Conservation (phyloP, 2,113 vertebrate species). For the Tretioscincus oriximinensis region DNA sequence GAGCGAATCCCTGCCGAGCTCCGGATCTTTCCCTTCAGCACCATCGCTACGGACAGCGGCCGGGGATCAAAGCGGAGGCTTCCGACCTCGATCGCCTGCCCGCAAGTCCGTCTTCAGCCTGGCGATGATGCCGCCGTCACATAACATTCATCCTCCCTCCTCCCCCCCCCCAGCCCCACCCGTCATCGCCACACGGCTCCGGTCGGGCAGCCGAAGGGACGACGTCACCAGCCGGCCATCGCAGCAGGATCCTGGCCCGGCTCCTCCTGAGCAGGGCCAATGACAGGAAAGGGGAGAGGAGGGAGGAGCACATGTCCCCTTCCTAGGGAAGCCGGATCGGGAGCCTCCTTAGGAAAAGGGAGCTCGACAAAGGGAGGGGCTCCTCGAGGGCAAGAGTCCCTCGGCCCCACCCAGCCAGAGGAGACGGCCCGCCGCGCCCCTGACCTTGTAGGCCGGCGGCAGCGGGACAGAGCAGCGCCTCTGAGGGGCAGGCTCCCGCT, state of each 20-base stretch:
- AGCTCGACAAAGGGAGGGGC: too few species aligned
- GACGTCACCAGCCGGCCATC: slow-evolving; percentile 10
- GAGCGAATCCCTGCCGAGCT: too few species aligned
- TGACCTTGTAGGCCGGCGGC: too few species aligned
- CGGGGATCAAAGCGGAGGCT: too few species aligned
- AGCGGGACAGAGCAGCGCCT: too few species aligned
- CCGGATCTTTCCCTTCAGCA: not conserved
- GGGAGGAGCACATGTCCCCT: not conserved
- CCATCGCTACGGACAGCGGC: slow-evolving; percentile 10
- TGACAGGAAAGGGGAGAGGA: not conserved
- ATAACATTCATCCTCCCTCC: not conserved
- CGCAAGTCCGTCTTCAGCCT: not conserved
- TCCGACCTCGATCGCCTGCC: too few species aligned
- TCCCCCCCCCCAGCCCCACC: too few species aligned
- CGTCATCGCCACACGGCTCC: not conserved
- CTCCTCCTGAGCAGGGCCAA: not conserved
- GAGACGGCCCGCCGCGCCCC: too few species aligned
- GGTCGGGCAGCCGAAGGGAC: not conserved
- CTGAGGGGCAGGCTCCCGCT: too few species aligned
- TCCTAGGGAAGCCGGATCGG: not conserved
- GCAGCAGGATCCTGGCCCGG: not conserved
- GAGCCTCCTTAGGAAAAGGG: not conserved
- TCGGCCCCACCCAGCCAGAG: too few species aligned
- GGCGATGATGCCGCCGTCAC: slow-evolving; percentile 5
- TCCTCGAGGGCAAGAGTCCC: too few species aligned